These are phyloP conservation scores for Musca domestica DNA, from an alignment of 1,140 invertebrate genomes.

Conservation along the genomic window DNA sequence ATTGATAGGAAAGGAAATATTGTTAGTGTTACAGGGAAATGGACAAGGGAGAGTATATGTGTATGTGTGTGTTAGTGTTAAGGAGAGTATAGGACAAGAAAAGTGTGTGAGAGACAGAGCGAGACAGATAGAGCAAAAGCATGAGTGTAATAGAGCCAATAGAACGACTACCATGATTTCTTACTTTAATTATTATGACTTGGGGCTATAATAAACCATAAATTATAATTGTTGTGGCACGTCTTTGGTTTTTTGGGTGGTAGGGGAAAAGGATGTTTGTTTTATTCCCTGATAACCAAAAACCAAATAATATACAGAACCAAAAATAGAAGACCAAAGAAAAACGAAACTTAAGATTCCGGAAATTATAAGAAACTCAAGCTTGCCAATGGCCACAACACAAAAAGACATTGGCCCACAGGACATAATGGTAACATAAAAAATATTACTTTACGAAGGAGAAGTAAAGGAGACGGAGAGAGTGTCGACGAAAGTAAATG, in stretches of 20 bases:
- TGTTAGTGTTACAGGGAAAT: too few species aligned
- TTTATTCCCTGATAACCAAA: neutral
- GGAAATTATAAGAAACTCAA: constrained; percentile 14
- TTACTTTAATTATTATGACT: constrained; percentile 20
- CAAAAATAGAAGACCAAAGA: too few species aligned
- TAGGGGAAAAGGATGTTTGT: neutral
- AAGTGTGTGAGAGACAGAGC: too few species aligned
- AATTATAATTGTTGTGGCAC: neutral
- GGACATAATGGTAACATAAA: constrained; percentile 1
- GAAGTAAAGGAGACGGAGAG: neutral
- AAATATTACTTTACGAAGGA: constrained; percentile 1
- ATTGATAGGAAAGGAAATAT: too few species aligned
- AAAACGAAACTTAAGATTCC: constrained; percentile 9
- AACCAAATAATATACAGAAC: too few species aligned
- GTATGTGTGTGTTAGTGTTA: too few species aligned
- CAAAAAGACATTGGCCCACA: neutral
- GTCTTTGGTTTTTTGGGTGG: too few species aligned
- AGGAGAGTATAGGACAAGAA: too few species aligned
- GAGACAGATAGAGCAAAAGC: too few species aligned
- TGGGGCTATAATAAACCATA: constrained; percentile 14
- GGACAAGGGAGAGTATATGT: too few species aligned
- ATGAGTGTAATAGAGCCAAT: too few species aligned
- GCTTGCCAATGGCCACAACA: neutral
- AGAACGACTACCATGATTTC: too few species aligned
- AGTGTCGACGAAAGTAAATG: neutral